phyloP scores from a whole-genome alignment of 2,888 invertebrate genomes.

The Apotomis betuletana region DNA sequence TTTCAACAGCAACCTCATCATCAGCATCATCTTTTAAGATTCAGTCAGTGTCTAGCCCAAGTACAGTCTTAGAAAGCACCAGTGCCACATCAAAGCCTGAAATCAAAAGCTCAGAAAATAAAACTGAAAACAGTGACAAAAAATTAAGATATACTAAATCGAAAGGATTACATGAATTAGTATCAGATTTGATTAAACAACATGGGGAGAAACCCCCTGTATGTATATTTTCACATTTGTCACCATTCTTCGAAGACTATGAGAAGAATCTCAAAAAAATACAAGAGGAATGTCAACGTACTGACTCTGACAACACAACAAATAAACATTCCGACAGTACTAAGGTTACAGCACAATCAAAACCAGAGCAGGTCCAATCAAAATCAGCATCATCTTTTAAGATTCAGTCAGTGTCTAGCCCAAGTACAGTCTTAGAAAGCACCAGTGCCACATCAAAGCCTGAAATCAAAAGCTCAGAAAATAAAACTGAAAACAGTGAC shows the following conservation, averaged over 20 bases:
- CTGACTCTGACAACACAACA: slow-evolving; percentile 46
- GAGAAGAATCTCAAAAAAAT: slow-evolving; percentile 88
- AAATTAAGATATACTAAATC: slow-evolving; percentile 86
- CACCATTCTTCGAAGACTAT: slow-evolving; percentile 94
- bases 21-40: slow-evolving; percentile 57
- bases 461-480: slow-evolving; percentile 46
- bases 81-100: slow-evolving; percentile 48
- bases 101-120: slow-evolving; percentile 46
- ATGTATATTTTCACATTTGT: slow-evolving; percentile 92
- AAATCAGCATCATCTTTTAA: slow-evolving; percentile 59
- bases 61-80: slow-evolving; percentile 42
- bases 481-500: slow-evolving; percentile 45
- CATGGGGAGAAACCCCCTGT: slow-evolving; percentile 92
- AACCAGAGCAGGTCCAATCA: slow-evolving; percentile 43
- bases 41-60: slow-evolving; percentile 53
- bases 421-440: slow-evolving; percentile 45
- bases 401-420: slow-evolving; percentile 54
- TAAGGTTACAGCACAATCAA: slow-evolving; percentile 45
- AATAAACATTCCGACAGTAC: slow-evolving; percentile 40
- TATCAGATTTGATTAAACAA: slow-evolving; percentile 92
- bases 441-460: slow-evolving; percentile 47
- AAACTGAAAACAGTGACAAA: slow-evolving; percentile 47
- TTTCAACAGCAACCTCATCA: slow-evolving; percentile 55
- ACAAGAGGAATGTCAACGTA: slow-evolving; percentile 72
- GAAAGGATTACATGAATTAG: slow-evolving; percentile 91